phyloP scores from a whole-genome alignment of 2,113 vertebrate genomes.

The Hydrolagus affinis region DNA sequence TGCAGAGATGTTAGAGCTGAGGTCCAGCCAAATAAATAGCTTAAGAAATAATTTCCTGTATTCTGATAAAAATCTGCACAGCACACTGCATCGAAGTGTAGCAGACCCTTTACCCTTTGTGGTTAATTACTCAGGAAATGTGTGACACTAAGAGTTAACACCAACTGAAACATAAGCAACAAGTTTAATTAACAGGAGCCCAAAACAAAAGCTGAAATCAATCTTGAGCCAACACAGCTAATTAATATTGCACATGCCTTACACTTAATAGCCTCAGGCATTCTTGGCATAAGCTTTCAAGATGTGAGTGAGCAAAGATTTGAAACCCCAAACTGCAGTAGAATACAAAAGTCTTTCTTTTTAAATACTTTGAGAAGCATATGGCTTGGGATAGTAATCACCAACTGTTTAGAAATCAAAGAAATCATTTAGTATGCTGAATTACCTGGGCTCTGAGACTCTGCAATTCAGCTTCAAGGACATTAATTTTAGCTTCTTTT shows the following conservation, averaged over 20 bases:
- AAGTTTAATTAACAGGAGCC: slow-evolving; percentile 46
- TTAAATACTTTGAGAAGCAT: slow-evolving; percentile 4
- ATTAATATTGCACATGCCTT: slow-evolving; percentile 37
- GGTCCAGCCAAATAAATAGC: slow-evolving; percentile 55
- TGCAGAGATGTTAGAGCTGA: slow-evolving; percentile 48
- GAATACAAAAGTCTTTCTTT: background rate
- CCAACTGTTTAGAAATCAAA: slow-evolving; percentile 25
- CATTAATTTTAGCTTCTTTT: slow-evolving; percentile 74
- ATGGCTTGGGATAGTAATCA: slow-evolving; percentile 35
- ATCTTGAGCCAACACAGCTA: slow-evolving; percentile 37
- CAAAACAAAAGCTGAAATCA: slow-evolving; percentile 35
- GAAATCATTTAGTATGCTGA: slow-evolving; percentile 31
- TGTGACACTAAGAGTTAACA: slow-evolving; percentile 46
- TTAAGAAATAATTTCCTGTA: slow-evolving; percentile 53
- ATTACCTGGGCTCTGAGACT: slow-evolving; percentile 82
- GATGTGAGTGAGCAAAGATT: slow-evolving; percentile 36
- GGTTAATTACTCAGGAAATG: slow-evolving; percentile 57
- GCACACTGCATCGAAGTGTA: slow-evolving; percentile 51
- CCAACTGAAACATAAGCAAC: slow-evolving; percentile 45
- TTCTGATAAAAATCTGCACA: slow-evolving; percentile 54
- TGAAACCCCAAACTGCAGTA: background rate
- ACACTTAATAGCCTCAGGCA: background rate
- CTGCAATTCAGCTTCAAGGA: slow-evolving; percentile 75
- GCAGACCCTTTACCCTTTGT: slow-evolving; percentile 48
- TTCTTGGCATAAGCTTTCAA: slow-evolving; percentile 2